Evolutionary conservation across 2,797 vertebrate genomes (phyloP).

Genomic region (Sebastes vulpes): DNA sequence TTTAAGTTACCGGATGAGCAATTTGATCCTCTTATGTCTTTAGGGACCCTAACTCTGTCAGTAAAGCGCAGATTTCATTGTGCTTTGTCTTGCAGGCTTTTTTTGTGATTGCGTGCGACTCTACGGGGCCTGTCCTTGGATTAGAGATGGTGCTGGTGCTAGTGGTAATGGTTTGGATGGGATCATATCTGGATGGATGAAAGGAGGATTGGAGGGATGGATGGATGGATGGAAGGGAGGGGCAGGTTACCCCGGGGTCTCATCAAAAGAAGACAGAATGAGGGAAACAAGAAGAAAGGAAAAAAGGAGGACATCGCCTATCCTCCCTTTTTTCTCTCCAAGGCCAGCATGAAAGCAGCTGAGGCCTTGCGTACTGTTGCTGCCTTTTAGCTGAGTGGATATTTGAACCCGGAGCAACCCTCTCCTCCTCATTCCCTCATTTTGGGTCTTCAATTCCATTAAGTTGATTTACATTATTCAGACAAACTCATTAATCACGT

Average conservation of each 20-base stretch:
- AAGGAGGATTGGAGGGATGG: conserved; percentile 20
- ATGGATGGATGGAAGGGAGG: conserved; percentile 25
- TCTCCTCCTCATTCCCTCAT: conserved; percentile 25
- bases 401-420: conserved; percentile 83
- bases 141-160: conserved; percentile 37
- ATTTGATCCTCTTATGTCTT: conserved; percentile 81
- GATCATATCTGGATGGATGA: conserved; percentile 59
- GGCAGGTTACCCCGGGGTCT: conserved; percentile 50
- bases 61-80: conserved; percentile 74
- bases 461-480: conserved; percentile 89
- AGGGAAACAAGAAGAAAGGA: conserved; percentile 53
- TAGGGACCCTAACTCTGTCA: conserved; percentile 74
- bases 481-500: conserved; percentile 84
- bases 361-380: conserved; percentile 72
- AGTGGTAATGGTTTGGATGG: conserved; percentile 56
- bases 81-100: conserved; percentile 49
- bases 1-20: conserved; percentile 83
- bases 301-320: conserved; percentile 42
- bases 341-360: conserved; percentile 71
- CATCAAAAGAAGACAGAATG: conserved; percentile 66
- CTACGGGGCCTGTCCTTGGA: conserved; percentile 49
- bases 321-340: conserved; percentile 46
- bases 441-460: conserved; percentile 87
- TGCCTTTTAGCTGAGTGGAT: conserved; percentile 90
- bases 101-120: conserved; percentile 29